phyloP scores from a whole-genome alignment of 1,140 invertebrate species.

The Venustaconcha ellipsiformis region DNA sequence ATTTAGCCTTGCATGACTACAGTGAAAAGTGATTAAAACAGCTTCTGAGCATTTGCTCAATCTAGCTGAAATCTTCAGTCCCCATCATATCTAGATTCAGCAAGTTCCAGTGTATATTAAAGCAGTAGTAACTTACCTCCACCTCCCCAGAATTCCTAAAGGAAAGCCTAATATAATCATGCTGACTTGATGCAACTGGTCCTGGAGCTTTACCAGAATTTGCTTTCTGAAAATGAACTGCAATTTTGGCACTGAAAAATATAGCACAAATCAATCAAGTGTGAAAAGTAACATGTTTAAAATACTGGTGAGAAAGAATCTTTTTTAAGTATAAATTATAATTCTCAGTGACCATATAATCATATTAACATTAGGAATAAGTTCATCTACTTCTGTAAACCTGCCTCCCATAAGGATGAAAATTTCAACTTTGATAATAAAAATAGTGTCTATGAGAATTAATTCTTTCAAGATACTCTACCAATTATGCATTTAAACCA shows the following conservation, averaged over 20 bases:
- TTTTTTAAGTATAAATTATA: too few relatives aligned
- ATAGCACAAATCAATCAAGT: not conserved
- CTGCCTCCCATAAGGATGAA: too few relatives aligned
- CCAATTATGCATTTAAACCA: too few relatives aligned
- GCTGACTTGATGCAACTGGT: constrained; percentile 78
- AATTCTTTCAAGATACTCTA: too few relatives aligned
- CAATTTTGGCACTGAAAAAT: constrained; percentile 78
- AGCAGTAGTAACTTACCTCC: constrained; percentile 59
- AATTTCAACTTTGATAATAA: too few relatives aligned
- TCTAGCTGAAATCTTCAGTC: not conserved
- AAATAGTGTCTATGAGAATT: too few relatives aligned
- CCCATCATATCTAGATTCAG: not conserved
- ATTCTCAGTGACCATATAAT: too few relatives aligned
- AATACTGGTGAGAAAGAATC: too few relatives aligned
- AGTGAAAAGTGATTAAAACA: not conserved
- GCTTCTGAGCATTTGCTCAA: not conserved
- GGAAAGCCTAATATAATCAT: constrained; percentile 86
- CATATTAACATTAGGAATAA: too few relatives aligned
- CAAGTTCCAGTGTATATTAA: not conserved
- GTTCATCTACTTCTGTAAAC: too few relatives aligned
- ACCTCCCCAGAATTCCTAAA: constrained; percentile 86
- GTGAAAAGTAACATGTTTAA: too few relatives aligned
- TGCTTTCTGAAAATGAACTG: constrained; percentile 82
- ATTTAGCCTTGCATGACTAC: not conserved
- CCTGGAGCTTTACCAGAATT: constrained; percentile 78